Conservation (phyloP, 2,797 vertebrate species). For the Enteromius anoplus region DNA sequence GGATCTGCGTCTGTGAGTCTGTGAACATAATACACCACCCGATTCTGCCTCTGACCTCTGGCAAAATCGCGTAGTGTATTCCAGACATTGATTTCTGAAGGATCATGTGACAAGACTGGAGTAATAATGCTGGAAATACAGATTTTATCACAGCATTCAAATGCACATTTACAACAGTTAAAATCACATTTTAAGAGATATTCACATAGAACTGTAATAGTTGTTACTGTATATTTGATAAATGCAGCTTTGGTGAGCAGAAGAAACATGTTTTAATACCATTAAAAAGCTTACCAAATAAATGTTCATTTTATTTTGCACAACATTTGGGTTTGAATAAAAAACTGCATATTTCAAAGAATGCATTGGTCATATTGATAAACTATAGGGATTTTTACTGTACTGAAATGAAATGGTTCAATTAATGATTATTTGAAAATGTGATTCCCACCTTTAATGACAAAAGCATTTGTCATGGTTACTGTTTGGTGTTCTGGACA, state of each 20-base stretch:
- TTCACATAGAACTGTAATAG: background rate
- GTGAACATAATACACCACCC: too few relatives aligned
- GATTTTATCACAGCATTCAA: background rate
- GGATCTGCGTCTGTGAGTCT: too few relatives aligned
- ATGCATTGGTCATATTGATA: background rate
- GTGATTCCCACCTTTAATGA: background rate
- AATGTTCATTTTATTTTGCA: background rate
- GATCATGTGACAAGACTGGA: background rate
- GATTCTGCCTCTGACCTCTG: too few relatives aligned
- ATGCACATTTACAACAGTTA: too few relatives aligned
- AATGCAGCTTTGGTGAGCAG: background rate
- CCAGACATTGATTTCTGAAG: background rate
- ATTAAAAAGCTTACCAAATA: background rate
- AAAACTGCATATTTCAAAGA: background rate
- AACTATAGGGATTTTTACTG: background rate
- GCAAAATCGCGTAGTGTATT: too few relatives aligned
- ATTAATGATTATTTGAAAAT: background rate
- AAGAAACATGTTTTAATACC: background rate
- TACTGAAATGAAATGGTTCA: background rate
- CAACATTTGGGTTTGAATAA: background rate
- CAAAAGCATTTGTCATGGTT: background rate
- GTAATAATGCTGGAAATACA: background rate
- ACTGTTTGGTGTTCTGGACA: background rate
- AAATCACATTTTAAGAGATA: background rate
- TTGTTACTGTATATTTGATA: background rate